Conservation (phyloP, 2,113 vertebrate species). For the Cygnus atratus region DNA sequence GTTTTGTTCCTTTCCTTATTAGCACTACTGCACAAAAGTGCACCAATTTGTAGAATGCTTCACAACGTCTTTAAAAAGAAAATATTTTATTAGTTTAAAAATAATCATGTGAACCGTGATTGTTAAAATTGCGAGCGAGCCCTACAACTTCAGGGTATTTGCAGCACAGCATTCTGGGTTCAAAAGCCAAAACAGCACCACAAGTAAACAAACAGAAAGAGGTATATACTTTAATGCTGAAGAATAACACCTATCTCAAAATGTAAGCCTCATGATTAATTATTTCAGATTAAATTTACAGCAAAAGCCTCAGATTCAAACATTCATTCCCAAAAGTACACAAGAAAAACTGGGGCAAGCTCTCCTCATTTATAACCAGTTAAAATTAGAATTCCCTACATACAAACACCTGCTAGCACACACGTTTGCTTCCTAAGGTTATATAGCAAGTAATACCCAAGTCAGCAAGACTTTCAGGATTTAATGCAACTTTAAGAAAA, state of each 20-base stretch:
- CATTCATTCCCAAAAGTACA: slow-evolving; percentile 6
- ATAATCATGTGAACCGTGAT: not conserved
- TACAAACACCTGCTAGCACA: slow-evolving; percentile 40
- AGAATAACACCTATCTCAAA: not conserved
- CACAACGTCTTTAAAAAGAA: not conserved
- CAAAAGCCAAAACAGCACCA: not conserved
- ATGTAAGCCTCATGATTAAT: not conserved
- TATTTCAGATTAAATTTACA: not conserved
- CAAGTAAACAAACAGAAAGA: not conserved
- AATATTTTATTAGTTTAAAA: not conserved
- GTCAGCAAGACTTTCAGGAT: slow-evolving; percentile 2
- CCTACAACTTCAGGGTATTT: not conserved
- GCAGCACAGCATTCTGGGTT: not conserved
- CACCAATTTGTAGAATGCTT: not conserved
- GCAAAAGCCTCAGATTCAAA: slow-evolving; percentile 2
- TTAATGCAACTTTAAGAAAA: not conserved
- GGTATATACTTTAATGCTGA: not conserved
- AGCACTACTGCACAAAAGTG: not conserved
- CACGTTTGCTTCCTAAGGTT: slow-evolving; percentile 40
- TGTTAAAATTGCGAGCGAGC: not conserved
- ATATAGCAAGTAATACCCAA: not conserved
- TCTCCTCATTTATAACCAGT: slow-evolving; percentile 28
- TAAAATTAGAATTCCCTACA: slow-evolving; percentile 59
- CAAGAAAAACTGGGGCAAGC: slow-evolving; percentile 44
- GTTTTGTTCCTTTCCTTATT: not conserved